Conservation (phyloP, 2,888 invertebrate genomes). For the Lithophane socia region DNA sequence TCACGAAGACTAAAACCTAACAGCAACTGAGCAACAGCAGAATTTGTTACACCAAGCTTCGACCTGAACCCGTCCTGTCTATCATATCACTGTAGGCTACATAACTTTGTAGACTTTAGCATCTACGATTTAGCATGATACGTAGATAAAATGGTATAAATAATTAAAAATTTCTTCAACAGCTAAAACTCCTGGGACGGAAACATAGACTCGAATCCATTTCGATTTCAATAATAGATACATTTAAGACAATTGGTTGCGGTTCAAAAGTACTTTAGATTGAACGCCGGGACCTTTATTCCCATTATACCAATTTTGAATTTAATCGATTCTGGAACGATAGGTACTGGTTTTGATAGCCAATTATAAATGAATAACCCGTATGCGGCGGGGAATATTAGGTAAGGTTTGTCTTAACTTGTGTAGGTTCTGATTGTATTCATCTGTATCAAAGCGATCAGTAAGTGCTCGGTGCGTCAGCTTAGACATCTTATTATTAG, state of each 20-base stretch:
- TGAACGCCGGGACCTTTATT: slow-evolving; percentile 19
- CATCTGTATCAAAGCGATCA: neutral
- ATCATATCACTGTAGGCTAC: neutral
- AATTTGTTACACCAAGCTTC: neutral
- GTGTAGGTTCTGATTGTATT: neutral
- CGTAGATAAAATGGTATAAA: neutral
- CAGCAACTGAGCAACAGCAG: neutral
- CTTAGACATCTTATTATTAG: neutral
- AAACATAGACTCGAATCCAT: slow-evolving; percentile 40
- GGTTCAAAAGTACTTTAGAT: slow-evolving; percentile 38
- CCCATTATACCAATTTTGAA: slow-evolving; percentile 26
- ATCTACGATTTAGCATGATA: neutral
- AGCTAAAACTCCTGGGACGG: slow-evolving; percentile 2
- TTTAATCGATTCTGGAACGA: slow-evolving; percentile 35
- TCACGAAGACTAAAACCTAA: neutral
- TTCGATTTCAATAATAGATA: slow-evolving; percentile 40
- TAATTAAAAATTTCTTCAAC: slow-evolving; percentile 10
- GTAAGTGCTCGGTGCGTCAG: neutral
- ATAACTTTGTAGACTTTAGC: neutral
- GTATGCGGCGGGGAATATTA: neutral
- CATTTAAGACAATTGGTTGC: slow-evolving; percentile 38
- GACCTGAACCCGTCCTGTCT: neutral
- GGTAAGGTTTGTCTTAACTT: neutral
- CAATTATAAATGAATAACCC: slow-evolving; percentile 6
- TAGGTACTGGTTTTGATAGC: slow-evolving; percentile 11